A percentile compares a stretch with the other conserved stretches of the same genome.
phyloP scores from a whole-genome alignment of 2,888 invertebrate genomes.

The Drosophila subquinaria region DNA sequence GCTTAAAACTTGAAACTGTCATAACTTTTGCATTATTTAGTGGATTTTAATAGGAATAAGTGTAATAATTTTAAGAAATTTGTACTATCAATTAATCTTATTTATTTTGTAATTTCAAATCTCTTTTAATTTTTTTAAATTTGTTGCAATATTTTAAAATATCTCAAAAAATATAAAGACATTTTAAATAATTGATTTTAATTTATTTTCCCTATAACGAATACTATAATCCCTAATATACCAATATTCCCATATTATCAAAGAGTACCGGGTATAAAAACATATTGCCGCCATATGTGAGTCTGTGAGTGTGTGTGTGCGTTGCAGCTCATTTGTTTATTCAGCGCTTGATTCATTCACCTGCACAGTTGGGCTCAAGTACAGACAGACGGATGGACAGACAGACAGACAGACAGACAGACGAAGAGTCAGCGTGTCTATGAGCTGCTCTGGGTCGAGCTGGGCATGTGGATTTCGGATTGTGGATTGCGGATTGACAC shows the following conservation, averaged over 20 bases:
- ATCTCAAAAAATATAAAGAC: too few relatives aligned
- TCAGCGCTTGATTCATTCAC: constrained; percentile 73
- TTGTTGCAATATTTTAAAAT: too few relatives aligned
- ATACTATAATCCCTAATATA: neutral
- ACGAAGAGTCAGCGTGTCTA: constrained; percentile 16
- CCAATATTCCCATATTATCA: too few relatives aligned
- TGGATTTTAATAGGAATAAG: too few relatives aligned
- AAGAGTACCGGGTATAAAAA: neutral
- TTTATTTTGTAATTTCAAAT: too few relatives aligned
- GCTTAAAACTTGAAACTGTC: too few relatives aligned
- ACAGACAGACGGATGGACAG: constrained; percentile 22
- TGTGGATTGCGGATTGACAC: constrained; percentile 65
- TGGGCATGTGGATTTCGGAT: constrained; percentile 26
- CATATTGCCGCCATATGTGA: constrained; percentile 8
- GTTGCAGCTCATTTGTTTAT: constrained; percentile 70
- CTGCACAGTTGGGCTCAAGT: constrained; percentile 61
- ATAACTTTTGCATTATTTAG: too few relatives aligned
- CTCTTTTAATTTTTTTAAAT: too few relatives aligned
- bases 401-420: neutral
- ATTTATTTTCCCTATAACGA: too few relatives aligned
- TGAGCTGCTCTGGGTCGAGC: constrained; percentile 26
- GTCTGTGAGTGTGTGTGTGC: constrained; percentile 15
- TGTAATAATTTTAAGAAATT: too few relatives aligned
- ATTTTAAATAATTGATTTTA: too few relatives aligned
- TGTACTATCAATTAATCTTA: too few relatives aligned